These are phyloP conservation scores for Limnodromus scolopaceus DNA, from an alignment of 2,797 vertebrate species.

Conservation along the genomic window DNA sequence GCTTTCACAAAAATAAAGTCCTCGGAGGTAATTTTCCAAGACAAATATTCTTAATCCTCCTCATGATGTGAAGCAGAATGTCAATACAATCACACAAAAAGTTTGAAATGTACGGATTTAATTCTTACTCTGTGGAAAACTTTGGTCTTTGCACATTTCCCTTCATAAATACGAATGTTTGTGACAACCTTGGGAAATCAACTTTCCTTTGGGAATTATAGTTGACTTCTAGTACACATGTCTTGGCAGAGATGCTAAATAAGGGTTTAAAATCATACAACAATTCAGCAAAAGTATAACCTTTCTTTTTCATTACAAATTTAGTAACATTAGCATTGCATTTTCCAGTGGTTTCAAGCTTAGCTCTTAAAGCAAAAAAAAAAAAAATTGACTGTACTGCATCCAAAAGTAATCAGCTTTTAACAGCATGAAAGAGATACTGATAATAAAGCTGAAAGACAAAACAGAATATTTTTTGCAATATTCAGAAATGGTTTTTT, in stretches of 20 bases:
- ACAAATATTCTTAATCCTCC: background rate
- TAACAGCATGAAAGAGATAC: background rate
- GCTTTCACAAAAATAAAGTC: conserved; percentile 8
- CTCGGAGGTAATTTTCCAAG: background rate
- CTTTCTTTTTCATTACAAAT: background rate
- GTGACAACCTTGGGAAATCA: conserved; percentile 7
- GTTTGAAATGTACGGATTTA: conserved; percentile 20
- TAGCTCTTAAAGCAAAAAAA: background rate
- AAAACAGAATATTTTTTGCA: background rate
- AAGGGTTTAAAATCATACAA: background rate
- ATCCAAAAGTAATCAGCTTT: background rate
- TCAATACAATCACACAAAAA: background rate
- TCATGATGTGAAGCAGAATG: background rate
- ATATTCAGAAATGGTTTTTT: background rate
- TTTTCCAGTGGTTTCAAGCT: background rate
- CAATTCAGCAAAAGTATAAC: background rate
- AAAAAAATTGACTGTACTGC: background rate
- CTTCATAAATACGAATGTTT: background rate
- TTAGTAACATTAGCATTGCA: background rate
- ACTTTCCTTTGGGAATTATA: background rate
- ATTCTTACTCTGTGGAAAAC: background rate
- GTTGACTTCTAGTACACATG: background rate
- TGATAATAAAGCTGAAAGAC: background rate
- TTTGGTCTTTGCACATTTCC: background rate
- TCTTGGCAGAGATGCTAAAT: conserved; percentile 2